Conservation (phyloP, 2,113 vertebrate species). For the Perca schrenkii region DNA sequence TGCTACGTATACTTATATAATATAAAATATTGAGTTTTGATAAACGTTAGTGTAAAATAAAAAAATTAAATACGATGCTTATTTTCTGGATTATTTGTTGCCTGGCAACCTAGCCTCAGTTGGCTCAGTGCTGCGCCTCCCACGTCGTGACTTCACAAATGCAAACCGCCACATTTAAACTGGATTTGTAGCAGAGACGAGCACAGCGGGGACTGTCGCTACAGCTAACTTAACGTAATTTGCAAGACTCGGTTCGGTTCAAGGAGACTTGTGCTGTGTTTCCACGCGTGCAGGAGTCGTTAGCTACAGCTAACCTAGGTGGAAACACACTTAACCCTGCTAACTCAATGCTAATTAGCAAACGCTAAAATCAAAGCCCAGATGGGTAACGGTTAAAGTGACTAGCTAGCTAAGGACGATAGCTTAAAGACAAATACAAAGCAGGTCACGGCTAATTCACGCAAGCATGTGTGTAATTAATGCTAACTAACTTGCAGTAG, state of each 20-base stretch:
- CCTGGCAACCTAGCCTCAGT: constrained; percentile 63
- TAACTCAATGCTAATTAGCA: constrained; percentile 58
- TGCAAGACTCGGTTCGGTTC: neutral
- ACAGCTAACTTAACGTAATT: neutral
- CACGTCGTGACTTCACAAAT: constrained; percentile 67
- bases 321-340: constrained; percentile 27
- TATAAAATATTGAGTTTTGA: neutral
- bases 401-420: neutral
- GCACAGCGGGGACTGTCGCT: neutral
- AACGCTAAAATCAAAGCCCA: constrained; percentile 17
- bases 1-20: too few relatives aligned
- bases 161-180: constrained; percentile 77
- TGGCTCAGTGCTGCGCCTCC: constrained; percentile 66
- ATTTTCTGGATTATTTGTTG: constrained; percentile 33
- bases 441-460: fast-evolving
- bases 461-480: neutral
- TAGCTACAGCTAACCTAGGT: neutral
- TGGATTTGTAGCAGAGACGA: neutral
- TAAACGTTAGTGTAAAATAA: too few relatives aligned
- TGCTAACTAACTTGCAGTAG: neutral
- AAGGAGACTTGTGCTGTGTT: too few relatives aligned
- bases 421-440: neutral
- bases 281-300: neutral
- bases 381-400: neutral
- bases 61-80: neutral